Conservation (phyloP, 2,797 vertebrate genomes). For the Sus cebifrons region DNA sequence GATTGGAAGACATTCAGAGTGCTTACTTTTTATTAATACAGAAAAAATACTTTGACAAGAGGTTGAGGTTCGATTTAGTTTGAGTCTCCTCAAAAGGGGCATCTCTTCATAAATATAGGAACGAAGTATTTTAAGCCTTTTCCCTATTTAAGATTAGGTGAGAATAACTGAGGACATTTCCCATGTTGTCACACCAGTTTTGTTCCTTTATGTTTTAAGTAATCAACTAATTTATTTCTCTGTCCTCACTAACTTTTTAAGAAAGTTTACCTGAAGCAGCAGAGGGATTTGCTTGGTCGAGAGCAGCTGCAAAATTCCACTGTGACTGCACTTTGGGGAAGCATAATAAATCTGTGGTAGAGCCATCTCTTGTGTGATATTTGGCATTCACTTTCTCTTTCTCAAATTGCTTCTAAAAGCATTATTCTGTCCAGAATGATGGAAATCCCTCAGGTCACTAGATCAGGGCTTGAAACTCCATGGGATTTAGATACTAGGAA, state of each 20-base stretch:
- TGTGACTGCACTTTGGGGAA: slow-evolving; percentile 32
- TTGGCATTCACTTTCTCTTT: slow-evolving; percentile 71
- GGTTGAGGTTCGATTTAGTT: slow-evolving; percentile 36
- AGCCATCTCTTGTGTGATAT: slow-evolving; percentile 41
- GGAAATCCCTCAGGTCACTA: slow-evolving; percentile 72
- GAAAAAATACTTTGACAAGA: slow-evolving; percentile 35
- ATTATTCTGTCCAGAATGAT: slow-evolving; percentile 73
- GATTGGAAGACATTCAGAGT: neutral
- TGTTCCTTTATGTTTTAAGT: neutral
- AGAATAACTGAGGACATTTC: slow-evolving; percentile 40
- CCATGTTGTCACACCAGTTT: neutral
- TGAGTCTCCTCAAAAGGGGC: slow-evolving; percentile 27
- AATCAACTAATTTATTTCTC: neutral
- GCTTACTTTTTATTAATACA: slow-evolving; percentile 46
- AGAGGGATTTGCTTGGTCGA: neutral
- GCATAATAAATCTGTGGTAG: slow-evolving; percentile 49
- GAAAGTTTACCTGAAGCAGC: slow-evolving; percentile 53
- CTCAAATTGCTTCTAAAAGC: slow-evolving; percentile 84
- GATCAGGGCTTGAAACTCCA: slow-evolving; percentile 68
- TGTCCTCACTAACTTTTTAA: slow-evolving; percentile 32
- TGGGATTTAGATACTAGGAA: slow-evolving; percentile 72
- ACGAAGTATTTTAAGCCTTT: slow-evolving; percentile 51
- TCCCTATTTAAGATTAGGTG: neutral
- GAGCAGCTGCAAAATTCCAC: slow-evolving; percentile 56
- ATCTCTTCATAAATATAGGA: slow-evolving; percentile 10